Conservation (phyloP, 2,797 vertebrate species). For the Toxotes lorentzi region DNA sequence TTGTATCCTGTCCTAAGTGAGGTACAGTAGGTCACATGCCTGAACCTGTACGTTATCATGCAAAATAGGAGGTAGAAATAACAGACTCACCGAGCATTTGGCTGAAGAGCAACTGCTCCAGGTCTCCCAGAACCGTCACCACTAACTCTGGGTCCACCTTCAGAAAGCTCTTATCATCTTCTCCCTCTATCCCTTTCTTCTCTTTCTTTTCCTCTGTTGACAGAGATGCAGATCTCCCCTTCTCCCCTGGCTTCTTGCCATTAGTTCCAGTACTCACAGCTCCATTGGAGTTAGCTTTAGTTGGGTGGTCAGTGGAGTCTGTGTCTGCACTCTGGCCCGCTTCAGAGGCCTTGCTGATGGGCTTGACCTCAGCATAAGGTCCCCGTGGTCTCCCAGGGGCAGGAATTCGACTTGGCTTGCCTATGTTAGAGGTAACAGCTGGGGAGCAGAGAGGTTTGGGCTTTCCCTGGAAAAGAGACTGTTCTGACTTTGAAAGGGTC, state of each 20-base stretch:
- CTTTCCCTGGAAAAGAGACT: constrained; percentile 92
- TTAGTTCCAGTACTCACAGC: constrained; percentile 61
- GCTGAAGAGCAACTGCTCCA: constrained; percentile 98
- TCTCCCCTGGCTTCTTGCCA: constrained; percentile 71
- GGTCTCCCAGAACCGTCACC: constrained; percentile 96
- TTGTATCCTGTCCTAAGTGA: background rate
- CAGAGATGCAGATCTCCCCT: constrained; percentile 54
- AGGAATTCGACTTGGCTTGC: constrained; percentile 92
- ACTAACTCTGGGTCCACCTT: constrained; percentile 98
- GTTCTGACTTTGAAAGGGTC: constrained; percentile 93
- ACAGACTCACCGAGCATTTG: constrained; percentile 94
- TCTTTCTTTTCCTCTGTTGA: constrained; percentile 79
- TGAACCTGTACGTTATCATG: constrained; percentile 23
- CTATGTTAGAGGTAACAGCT: constrained; percentile 79
- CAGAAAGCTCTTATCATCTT: constrained; percentile 93
- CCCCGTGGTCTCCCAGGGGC: constrained; percentile 87
- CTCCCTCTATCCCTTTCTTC: constrained; percentile 81
- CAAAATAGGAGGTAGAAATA: background rate
- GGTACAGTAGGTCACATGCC: background rate
- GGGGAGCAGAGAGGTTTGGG: constrained; percentile 85
- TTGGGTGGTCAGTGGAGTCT: constrained; percentile 66
- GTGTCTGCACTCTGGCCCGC: constrained; percentile 63
- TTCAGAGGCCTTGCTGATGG: constrained; percentile 92
- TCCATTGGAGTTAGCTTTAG: constrained; percentile 85
- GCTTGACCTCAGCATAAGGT: constrained; percentile 96